Evolutionary conservation across 2,113 vertebrate species (phyloP).

Genomic region (Spilogale gracilis): DNA sequence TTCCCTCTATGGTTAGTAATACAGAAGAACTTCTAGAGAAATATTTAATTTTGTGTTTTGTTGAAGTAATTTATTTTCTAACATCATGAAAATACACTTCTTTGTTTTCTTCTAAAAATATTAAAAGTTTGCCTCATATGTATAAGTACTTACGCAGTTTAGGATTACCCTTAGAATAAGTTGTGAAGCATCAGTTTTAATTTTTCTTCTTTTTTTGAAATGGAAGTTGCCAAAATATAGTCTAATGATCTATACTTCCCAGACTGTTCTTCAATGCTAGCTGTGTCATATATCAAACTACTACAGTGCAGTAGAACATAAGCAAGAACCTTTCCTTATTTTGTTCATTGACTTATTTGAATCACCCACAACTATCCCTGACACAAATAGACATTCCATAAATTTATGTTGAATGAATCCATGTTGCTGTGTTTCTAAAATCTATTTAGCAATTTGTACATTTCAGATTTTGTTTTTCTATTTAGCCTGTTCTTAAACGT

Average conservation of each 20-base stretch:
- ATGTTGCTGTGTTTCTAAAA: neutral
- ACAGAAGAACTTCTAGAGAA: neutral
- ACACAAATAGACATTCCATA: neutral
- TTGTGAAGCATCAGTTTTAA: neutral
- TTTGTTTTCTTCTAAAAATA: neutral
- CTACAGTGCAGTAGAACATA: neutral
- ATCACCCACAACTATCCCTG: neutral
- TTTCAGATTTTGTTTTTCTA: neutral
- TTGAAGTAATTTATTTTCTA: neutral
- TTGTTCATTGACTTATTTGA: neutral
- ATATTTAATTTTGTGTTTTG: neutral
- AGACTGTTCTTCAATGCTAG: neutral
- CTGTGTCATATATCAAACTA: neutral
- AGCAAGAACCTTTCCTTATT: neutral
- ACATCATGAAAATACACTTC: neutral
- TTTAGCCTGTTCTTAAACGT: neutral
- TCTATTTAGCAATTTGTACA: neutral
- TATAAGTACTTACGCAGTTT: neutral
- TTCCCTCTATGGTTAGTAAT: neutral
- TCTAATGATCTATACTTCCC: neutral
- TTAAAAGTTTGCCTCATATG: neutral
- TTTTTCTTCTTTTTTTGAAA: neutral
- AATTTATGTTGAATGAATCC: neutral
- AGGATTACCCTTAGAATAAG: neutral
- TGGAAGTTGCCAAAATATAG: neutral